Percentiles rank a stretch among this genome's conserved stretches.
Evolutionary conservation across 2,797 vertebrate species (phyloP).

Genomic region (Caiman crocodilus): DNA sequence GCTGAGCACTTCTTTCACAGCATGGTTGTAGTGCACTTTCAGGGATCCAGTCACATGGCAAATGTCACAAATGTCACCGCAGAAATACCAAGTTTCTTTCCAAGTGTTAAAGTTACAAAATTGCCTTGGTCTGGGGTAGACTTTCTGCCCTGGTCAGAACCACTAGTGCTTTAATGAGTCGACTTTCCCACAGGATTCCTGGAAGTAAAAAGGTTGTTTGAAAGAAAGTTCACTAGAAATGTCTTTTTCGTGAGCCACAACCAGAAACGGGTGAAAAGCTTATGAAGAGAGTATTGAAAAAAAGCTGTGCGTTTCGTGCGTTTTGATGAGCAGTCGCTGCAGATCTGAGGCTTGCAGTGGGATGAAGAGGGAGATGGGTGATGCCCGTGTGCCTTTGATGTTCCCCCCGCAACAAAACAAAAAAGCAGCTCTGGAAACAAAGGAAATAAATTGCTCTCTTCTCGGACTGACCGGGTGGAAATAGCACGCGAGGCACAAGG

Average conservation of each 20-base stretch:
- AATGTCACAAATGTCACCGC: neutral
- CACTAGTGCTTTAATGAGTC: neutral
- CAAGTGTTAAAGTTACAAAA: neutral
- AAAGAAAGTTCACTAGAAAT: neutral
- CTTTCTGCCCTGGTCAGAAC: neutral
- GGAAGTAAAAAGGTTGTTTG: neutral
- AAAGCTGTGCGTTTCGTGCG: neutral
- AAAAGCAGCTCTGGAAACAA: neutral
- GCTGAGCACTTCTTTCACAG: no score
- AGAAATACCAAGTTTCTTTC: no score
- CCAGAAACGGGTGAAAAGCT: neutral
- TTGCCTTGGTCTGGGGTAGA: neutral
- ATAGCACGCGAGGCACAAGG: neutral
- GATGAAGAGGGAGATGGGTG: neutral
- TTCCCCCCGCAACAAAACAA: neutral
- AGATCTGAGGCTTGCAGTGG: neutral
- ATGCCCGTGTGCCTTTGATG: fast-evolving
- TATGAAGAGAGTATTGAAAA: neutral
- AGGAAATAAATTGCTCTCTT: slow-evolving; percentile 3
- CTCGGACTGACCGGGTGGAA: slow-evolving; percentile 21
- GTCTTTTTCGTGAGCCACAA: neutral
- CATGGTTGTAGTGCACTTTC: no score
- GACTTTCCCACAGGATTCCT: neutral
- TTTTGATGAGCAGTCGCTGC: neutral
- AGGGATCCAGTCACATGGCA: no score